phyloP scores from a whole-genome alignment of 2,888 invertebrate species.

The Limenitis camilla region DNA sequence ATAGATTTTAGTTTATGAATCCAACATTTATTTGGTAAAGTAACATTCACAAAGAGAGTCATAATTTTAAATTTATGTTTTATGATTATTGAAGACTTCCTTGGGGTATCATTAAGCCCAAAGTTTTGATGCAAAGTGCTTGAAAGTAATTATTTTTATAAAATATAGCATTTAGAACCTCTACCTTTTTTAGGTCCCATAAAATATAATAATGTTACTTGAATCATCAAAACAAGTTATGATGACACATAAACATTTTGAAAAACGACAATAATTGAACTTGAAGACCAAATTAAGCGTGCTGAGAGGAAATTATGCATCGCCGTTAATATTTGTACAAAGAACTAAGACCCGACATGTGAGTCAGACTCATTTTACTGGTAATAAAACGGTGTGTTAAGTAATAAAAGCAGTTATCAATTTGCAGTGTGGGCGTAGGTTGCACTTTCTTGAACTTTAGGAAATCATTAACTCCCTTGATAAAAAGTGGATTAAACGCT shows the following conservation, averaged over 20 bases:
- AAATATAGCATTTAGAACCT: neutral
- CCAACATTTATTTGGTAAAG: too few species aligned
- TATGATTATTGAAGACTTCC: too few species aligned
- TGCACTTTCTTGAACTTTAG: constrained; percentile 38
- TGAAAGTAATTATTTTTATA: neutral
- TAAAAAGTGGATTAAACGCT: constrained; percentile 10
- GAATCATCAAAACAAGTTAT: neutral
- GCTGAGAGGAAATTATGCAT: neutral
- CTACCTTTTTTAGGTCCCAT: neutral
- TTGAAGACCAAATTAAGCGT: constrained; percentile 3
- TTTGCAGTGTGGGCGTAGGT: constrained; percentile 40
- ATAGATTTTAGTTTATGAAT: too few species aligned
- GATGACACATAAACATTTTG: neutral
- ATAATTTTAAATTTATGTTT: too few species aligned
- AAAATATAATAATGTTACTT: neutral
- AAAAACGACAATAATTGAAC: constrained; percentile 1
- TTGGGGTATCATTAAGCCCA: too few species aligned
- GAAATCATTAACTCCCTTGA: constrained; percentile 25
- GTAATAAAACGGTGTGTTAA: constrained; percentile 28
- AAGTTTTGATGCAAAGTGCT: too few species aligned
- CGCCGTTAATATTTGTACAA: constrained; percentile 12
- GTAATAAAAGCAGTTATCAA: constrained; percentile 39
- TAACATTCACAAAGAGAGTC: too few species aligned
- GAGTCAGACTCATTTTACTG: constrained; percentile 14
- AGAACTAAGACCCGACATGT: neutral